Evolutionary conservation across 1,140 invertebrate species (phyloP), one percentile per base, ranked within the genome.

Genomic region (Limonius californicus): DNA sequence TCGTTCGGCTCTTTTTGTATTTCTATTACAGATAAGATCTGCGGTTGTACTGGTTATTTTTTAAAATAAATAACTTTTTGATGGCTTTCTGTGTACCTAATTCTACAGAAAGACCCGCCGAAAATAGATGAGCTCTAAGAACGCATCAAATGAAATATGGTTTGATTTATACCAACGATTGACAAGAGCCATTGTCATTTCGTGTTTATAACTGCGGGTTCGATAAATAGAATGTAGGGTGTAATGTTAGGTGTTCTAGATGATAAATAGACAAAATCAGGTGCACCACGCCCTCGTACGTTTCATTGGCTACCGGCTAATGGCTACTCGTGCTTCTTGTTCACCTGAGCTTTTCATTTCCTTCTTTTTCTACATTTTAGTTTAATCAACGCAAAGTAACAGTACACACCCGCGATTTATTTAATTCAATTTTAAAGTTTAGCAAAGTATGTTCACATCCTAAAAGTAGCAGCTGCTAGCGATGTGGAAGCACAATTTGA

Each of bases 271-370:
- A 18, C 39, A 9, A 16, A 19, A 54, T 60, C 19, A 54, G 23
- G 21, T 8, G 16, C 18, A 45, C 58, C 47, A 47, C 58, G 58
- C 58, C 58, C 30, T 30, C 58, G 27, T 18, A 15, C 27, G 12
- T 60, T 45, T 45, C 50, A 60, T 60, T 60, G 58, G 58, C 45
- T 60, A 53, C 58, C 45, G 19, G 12, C 58, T 35, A 60, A 60
- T 60, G 58, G 45, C 47, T 20, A 54, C 58, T 59, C 42, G 16
- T n/a, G 16, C 42, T 45, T 15, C 42, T 45, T 45, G 42, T 45
- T 45, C 42, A 45, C 42, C 42, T 45, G 23, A 27, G 9, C 9
- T 27, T 27, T 27, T 27, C 23, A 27, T 27, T 27, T 27, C 9
- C 9, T 27, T 9, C 23, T n/a, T 45, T 45, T 45, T n/a, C n/a